A percentile compares a stretch with the other conserved stretches of the same genome.
Evolutionary conservation across 1,140 invertebrate genomes (phyloP).

Genomic region (Fopius arisanus): DNA sequence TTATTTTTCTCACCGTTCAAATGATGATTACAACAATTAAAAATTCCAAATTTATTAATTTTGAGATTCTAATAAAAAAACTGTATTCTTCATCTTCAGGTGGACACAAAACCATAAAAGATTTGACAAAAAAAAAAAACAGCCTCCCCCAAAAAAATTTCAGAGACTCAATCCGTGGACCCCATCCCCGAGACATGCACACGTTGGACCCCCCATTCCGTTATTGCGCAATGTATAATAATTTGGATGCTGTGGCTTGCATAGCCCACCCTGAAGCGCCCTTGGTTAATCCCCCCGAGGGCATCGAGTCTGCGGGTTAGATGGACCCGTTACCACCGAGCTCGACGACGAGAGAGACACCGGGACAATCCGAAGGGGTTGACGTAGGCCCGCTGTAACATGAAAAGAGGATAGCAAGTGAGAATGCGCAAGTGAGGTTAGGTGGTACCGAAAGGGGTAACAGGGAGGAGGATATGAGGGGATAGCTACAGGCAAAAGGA

Average conservation of each 20-base stretch:
- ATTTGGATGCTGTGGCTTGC: conserved; percentile 33
- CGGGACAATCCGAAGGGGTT: conserved; percentile 21
- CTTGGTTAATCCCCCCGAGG: conserved; percentile 49
- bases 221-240: conserved; percentile 53
- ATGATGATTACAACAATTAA: too few species aligned
- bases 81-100: too few species aligned
- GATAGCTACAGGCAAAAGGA: conserved; percentile 58
- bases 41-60: too few species aligned
- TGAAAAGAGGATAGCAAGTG: conserved; percentile 28
- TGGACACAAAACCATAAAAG: too few species aligned
- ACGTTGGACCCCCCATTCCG: conserved; percentile 42
- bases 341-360: not conserved
- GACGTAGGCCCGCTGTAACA: conserved; percentile 10
- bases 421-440: conserved; percentile 13
- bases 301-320: conserved; percentile 46
- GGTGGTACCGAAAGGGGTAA: not conserved
- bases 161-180: not conserved
- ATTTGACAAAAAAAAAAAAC: too few species aligned
- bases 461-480: conserved; percentile 21
- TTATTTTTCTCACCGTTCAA: too few species aligned
- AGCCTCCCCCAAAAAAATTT: too few species aligned
- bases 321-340: conserved; percentile 39
- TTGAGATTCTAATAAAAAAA: too few species aligned
- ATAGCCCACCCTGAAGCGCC: conserved; percentile 30
- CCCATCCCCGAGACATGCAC: not conserved